These are phyloP conservation scores for Falco concolor DNA, from an alignment of 2,797 vertebrate genomes.

Conservation along the genomic window DNA sequence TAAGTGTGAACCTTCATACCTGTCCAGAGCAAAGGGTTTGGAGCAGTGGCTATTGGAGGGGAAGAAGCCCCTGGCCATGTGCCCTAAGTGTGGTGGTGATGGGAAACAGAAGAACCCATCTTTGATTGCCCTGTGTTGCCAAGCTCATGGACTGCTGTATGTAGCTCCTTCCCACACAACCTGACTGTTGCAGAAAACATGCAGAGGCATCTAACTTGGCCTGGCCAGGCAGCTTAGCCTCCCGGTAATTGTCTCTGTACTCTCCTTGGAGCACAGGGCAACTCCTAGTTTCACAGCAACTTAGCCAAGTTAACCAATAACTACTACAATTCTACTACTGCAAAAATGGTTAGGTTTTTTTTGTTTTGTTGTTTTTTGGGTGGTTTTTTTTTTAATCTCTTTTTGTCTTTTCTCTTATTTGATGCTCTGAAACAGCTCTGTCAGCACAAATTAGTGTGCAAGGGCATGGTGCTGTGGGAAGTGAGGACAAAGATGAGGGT, in stretches of 20 bases:
- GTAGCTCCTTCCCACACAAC: not conserved
- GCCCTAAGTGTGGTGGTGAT: not conserved
- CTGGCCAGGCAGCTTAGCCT: not conserved
- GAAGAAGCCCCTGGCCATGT: not conserved
- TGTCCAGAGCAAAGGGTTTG: not conserved
- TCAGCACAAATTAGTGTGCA: not conserved
- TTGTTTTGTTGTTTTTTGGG: too few relatives aligned
- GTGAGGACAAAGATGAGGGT: not conserved
- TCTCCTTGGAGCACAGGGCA: not conserved
- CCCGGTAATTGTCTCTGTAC: not conserved
- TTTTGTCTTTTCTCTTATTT: not conserved
- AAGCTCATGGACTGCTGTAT: not conserved
- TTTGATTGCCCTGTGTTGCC: not conserved
- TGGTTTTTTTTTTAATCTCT: too few relatives aligned
- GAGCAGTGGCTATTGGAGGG: not conserved
- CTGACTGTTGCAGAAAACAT: not conserved
- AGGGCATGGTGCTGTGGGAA: not conserved
- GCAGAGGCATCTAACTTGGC: not conserved
- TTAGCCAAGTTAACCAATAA: not conserved
- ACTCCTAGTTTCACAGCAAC: not conserved
- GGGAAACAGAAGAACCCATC: not conserved
- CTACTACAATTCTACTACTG: not conserved
- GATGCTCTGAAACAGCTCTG: not conserved
- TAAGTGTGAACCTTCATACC: not conserved
- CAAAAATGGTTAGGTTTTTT: not conserved